phyloP scores from a whole-genome alignment of 2,113 vertebrate species.

The Apus apus region DNA sequence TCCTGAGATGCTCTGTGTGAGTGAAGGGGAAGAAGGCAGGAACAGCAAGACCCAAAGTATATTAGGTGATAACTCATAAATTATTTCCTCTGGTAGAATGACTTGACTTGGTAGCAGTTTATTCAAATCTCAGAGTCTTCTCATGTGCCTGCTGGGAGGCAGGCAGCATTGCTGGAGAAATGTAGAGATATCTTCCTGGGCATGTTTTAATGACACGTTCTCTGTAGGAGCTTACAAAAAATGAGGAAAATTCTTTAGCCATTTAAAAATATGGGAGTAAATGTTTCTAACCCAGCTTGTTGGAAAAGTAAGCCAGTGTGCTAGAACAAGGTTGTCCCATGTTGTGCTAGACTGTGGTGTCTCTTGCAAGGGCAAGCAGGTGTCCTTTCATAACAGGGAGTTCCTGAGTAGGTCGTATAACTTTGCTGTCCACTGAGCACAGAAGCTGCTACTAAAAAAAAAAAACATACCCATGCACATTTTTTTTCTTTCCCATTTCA shows the following conservation, averaged over 20 bases:
- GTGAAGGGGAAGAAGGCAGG: neutral
- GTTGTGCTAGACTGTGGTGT: neutral
- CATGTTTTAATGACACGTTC: neutral
- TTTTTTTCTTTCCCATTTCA: neutral
- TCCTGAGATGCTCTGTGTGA: neutral
- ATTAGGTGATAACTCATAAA: neutral
- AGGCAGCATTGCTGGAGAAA: neutral
- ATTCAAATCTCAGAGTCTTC: neutral
- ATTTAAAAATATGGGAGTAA: neutral
- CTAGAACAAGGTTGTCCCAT: neutral
- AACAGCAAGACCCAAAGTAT: neutral
- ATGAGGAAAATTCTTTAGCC: neutral
- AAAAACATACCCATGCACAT: neutral
- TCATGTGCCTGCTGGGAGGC: neutral
- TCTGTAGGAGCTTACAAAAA: neutral
- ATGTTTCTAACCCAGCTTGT: neutral
- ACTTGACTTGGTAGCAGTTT: neutral
- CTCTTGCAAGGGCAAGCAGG: neutral
- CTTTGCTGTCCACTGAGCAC: neutral
- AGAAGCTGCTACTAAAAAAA: neutral
- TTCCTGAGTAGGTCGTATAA: neutral
- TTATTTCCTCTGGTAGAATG: neutral
- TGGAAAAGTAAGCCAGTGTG: neutral
- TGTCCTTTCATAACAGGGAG: accelerated
- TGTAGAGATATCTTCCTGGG: neutral